Evolutionary conservation across 2,113 vertebrate genomes (phyloP), one percentile per base, ranked within the genome.

Genomic region (Pteropus alecto): DNA sequence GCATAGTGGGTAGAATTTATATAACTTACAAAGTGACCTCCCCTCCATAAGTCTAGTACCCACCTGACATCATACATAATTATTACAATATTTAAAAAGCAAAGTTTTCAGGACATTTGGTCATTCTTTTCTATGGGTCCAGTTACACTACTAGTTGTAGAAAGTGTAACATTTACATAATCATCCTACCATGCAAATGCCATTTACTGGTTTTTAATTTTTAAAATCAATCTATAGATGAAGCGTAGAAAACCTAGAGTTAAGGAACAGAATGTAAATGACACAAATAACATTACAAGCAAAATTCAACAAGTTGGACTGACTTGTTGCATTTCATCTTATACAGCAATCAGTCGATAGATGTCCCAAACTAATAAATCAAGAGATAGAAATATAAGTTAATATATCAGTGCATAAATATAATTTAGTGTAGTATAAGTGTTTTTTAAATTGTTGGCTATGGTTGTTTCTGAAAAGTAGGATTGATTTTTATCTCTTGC

Each of bases 111-210:
- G 48, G 30, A 54, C 65, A 65, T 68, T 12, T 90, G 81, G 21
- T 71, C 54, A 70, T 67, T 81, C 54, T 82, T 61, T 90, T 35
- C 81, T 63, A 7, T 19, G 8, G 46, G 35, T 56, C 48, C 38
- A 86, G 33, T 12, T 82, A 94, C 4, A 21, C 30, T 10, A 51
- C 71, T 41, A 41, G 63, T 38, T 79, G n/a, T 7, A 67, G 35
- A 90, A 96, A 97, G 28, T 86, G 30, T 74, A 93, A 90, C 5
- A 86, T 90, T 81, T 82, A 85, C 43, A 82, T 70, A 86, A 93
- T 76, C 58, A 90, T 73, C 78, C 30, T 41, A 83, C 35, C 85
- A 68, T 41, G 24, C 14, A 84, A 78, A 78, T 58, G 60, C 46
- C 48, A 86, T 33, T 89, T 30, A 63, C 35, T 89, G 56, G 83